These are phyloP conservation scores for Pitangus sulphuratus DNA, from an alignment of 2,797 vertebrate species.

Conservation along the genomic window DNA sequence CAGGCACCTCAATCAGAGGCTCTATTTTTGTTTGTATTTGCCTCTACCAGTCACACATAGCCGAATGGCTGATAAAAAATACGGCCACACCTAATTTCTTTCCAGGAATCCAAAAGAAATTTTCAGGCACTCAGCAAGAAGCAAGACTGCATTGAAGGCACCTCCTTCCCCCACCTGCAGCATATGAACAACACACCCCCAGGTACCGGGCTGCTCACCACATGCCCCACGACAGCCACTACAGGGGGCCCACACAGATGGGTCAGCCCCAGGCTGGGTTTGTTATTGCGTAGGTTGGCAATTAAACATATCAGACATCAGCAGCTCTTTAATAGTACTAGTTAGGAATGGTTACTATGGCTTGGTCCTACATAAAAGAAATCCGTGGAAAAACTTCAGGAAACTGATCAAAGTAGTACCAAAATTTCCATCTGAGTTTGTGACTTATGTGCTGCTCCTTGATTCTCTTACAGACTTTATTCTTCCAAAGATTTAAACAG, in stretches of 20 bases:
- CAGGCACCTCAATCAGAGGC: neutral
- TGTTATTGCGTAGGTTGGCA: fast-evolving
- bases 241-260: fast-evolving
- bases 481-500: neutral
- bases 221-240: fast-evolving
- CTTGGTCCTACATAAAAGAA: neutral
- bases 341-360: neutral
- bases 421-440: neutral
- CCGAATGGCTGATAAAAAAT: fast-evolving
- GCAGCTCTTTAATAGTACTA: neutral
- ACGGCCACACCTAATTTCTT: neutral
- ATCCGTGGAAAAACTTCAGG: neutral
- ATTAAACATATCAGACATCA: fast-evolving
- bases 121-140: neutral
- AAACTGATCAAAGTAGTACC: neutral
- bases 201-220: neutral
- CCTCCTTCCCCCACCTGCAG: neutral
- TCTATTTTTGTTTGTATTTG: neutral
- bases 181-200: neutral
- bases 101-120: neutral
- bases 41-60: neutral
- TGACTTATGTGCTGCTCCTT: neutral
- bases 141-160: neutral
- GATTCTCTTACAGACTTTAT: neutral
- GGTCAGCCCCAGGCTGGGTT: neutral